Percentiles rank a stretch among this genome's conserved stretches.
These are phyloP conservation scores for Drosophila rufa DNA, from an alignment of 1,140 invertebrate species.

Conservation along the genomic window DNA sequence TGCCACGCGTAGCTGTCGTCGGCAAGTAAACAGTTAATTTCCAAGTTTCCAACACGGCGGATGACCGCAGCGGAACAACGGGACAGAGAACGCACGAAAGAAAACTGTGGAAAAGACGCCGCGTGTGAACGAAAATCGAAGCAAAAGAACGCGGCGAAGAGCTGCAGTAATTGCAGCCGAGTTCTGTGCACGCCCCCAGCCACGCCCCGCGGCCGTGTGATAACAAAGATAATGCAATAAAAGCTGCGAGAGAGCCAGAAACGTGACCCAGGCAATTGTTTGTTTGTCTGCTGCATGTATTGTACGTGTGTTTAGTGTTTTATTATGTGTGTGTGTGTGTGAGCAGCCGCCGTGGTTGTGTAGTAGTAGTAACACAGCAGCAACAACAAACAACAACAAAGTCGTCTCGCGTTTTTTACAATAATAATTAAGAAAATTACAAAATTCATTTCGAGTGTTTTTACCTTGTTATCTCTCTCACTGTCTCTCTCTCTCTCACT, in stretches of 20 bases:
- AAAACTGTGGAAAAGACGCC: slow-evolving; percentile 29
- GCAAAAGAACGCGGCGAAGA: slow-evolving; percentile 2
- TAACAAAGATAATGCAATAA: slow-evolving; percentile 67
- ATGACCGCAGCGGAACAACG: slow-evolving; percentile 18
- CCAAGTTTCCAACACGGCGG: no score
- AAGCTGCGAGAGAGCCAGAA: slow-evolving; percentile 53
- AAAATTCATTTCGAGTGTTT: slow-evolving; percentile 34
- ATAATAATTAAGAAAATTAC: slow-evolving; percentile 51
- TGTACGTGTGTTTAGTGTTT: slow-evolving; percentile 42
- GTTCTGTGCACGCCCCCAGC: slow-evolving; percentile 17
- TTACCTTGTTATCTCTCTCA: slow-evolving; percentile 24
- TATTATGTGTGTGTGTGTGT: slow-evolving; percentile 37
- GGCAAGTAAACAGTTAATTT: no score
- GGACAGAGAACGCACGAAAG: slow-evolving; percentile 22
- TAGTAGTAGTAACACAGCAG: slow-evolving; percentile 23
- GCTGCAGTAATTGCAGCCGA: slow-evolving; percentile 14
- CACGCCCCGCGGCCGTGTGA: slow-evolving; percentile 51
- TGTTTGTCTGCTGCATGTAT: slow-evolving; percentile 45
- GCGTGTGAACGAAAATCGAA: slow-evolving; percentile 40
- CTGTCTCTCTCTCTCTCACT: slow-evolving; percentile 25
- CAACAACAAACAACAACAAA: slow-evolving; percentile 33
- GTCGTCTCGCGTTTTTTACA: slow-evolving; percentile 44
- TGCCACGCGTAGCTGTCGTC: no score
- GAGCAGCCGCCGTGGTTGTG: slow-evolving; percentile 23
- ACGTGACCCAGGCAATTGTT: slow-evolving; percentile 74